Evolutionary conservation across 1,140 invertebrate genomes (phyloP), one percentile per base, ranked within the genome.

Genomic region (Bursaphelenchus mucronatus): DNA sequence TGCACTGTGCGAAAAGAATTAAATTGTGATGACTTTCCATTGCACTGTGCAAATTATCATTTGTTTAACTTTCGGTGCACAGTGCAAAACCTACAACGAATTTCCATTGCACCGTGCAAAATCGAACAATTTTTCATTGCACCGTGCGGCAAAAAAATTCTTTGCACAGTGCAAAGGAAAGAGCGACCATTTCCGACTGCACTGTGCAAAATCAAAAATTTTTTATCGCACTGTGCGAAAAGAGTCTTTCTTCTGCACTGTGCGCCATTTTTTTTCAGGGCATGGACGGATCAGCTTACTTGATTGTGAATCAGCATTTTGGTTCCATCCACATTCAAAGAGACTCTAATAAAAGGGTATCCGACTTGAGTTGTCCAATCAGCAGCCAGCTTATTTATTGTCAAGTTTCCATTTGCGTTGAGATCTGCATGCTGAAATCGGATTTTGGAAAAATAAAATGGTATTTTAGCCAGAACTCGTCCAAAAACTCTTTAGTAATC

Each of bases 321-420:
- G 17, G 73, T 46, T 0, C 71, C 71, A 41, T 63, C 63, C 5
- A 70, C 59, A 1, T 13, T 58, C 15, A 61, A 57, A 11, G 50
- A 43, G 15, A 74, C 74, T n/a, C 46, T 44, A 15, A 76, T 50
- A 40, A 76, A 11, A 10, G 74, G 74, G 50, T 76, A 76, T 30
- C 74, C 74, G 10, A 74, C 64, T 65, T 76, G 74, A 8, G 75
- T 64, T 9, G 68, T 77, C 68, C 69, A 76, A 7, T 63, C 64
- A 21, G 69, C 61, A 1, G 74, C 71, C 7, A 76, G 45, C n/a
- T 66, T 30, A 30, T 30, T 30, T 30, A 30, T 62, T 7, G 45
- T 64, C 7, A 76, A 58, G 0, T 69, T 57, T 0, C 76, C 50
- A 5, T 43, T 45, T 8, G 52, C 58, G 19, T 51, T 53, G 6